Evolutionary conservation across 2,888 invertebrate genomes (phyloP).

Genomic region (Aphodius sticticus): DNA sequence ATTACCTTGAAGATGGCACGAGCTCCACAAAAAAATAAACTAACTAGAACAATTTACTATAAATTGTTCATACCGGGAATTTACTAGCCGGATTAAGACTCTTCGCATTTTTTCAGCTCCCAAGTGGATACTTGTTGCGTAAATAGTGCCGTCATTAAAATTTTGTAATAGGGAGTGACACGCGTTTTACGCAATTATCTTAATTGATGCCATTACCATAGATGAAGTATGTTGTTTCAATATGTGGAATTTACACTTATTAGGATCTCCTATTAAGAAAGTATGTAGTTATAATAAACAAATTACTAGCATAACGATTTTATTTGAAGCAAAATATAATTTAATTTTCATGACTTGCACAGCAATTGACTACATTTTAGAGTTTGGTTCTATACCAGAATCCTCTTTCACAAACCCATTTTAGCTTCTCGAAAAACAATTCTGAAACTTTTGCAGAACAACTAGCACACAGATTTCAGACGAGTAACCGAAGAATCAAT

Average conservation of each 20-base stretch:
- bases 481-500: too few species aligned
- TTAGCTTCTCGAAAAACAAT: too few species aligned
- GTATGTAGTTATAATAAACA: too few species aligned
- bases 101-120: neutral
- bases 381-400: too few species aligned
- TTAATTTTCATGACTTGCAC: too few species aligned
- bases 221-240: neutral
- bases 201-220: neutral
- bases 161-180: neutral
- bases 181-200: neutral
- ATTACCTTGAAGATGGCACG: neutral
- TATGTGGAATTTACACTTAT: neutral
- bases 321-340: too few species aligned
- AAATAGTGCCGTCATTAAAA: neutral
- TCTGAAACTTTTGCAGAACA: too few species aligned
- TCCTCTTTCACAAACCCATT: too few species aligned
- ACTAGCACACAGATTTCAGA: too few species aligned
- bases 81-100: neutral
- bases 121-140: neutral
- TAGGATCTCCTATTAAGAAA: neutral
- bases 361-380: too few species aligned
- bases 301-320: too few species aligned
- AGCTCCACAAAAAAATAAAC: neutral
- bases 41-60: conserved; percentile 4
- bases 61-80: neutral